Base-by-base conservation (phyloP, 2,113 vertebrate genomes). In the Eudyptes chrysolophus region DNA sequence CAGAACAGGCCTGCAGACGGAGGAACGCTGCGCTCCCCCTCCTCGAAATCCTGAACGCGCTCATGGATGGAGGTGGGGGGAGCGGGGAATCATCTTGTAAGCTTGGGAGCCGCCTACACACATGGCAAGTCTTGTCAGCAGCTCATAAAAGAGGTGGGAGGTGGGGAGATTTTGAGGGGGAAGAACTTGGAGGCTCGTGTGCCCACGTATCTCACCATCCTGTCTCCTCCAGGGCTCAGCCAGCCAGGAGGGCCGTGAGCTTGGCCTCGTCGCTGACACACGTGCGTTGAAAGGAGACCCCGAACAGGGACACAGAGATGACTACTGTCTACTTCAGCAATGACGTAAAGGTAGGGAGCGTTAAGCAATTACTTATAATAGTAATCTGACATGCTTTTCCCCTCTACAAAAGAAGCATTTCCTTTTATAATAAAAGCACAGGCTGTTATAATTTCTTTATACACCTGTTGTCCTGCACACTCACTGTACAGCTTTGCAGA, bases 141-240 rank as follows among this genome's bases (percentile, higher is more conserved):
- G 95, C 94, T 95, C 93, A 94, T 95, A 70, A 61, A 97, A 95
- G 84, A 77, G 75, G 95, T 87, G 84, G 97, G 96, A 97, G 88
- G 91, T 84, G 87, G 95, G 93, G 94, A 91, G 82, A 34, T 83
- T 87, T 83, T 38, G 71, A 54, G 74, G 89, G 81, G 93, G 95
- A 77, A 60, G 66, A 77, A 62, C 10, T n/a, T 55, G 84, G 87
- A 88, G 71, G 74, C 26, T 83, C 6, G 0, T 0, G 0, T 90
- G 87, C 66, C 84, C 71, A 58, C 4, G 3, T 20, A 52, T 64
- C 58, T 89, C 66, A 36, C 74, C 29, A 4, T 72, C 70, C 86
- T 84, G 57, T 84, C 84, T 92, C 70, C 52, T 44, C 16, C 74
- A 79, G 91, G 76, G 58, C 81, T 76, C 69, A 32, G 57, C 55